Base-by-base conservation (phyloP, 2,113 vertebrate species). In the Rhodinocichla rosea region DNA sequence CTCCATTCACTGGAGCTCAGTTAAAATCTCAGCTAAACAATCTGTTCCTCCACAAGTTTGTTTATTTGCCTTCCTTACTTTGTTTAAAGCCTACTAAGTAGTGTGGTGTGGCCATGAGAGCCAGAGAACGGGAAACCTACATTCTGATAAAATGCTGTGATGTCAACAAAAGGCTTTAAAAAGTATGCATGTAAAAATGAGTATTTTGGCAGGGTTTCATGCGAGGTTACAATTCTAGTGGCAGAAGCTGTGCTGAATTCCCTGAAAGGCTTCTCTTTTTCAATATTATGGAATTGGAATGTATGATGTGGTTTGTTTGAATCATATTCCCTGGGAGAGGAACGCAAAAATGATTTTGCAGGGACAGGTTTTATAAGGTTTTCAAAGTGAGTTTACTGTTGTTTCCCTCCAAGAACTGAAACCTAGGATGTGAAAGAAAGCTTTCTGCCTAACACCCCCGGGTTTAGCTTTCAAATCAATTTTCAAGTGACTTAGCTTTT, bases 221-320 rank as follows among this genome's bases (percentile, higher is more conserved):
- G 17, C 2, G 19, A 62, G 35, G 59, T 95, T 90, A 67, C 45
- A 77, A 10, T 63, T 83, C 15, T 23, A 77, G 67, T 39, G 53
- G 52, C 83, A 84, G 56, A 52, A 89, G 15, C 49, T 76, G 44
- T 87, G 39, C 53, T 5, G 39, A 59, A 84, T 79, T 53, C 37
- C 52, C 89, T 90, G 44, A 70, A 90, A 87, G 21, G 33, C 50
- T 71, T 89, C 33, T 77, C 42, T 57, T 83, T 84, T 73, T 83
- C 80, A 91, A 1, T 90, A 47, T 44, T 75, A 76, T 53, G 71
- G 70, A 84, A 63, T 60, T 45, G 24, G 24, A 67, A 69, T 42
- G 76, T 90, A 83, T 75, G 93, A 85, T 35, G 67, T 83, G 82
- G 67, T 95, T 84, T 90, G 77, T 94, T 94, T 94, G 93, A 88